Evolutionary conservation across 2,113 vertebrate species (phyloP).

Genomic region (Oceanites oceanicus): DNA sequence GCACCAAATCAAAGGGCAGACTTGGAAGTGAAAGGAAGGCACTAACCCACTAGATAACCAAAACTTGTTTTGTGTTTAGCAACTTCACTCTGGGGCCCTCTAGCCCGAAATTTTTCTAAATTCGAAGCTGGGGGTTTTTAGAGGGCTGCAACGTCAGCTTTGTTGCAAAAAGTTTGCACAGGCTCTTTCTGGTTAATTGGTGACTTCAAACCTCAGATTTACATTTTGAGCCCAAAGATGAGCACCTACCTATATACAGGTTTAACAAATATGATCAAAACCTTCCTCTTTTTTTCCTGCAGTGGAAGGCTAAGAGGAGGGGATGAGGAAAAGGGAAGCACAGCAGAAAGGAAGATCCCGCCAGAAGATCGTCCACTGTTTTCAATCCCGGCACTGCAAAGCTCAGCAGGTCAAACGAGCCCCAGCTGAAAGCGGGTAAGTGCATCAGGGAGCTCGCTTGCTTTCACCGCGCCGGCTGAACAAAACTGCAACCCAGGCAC

Average conservation of each 20-base stretch:
- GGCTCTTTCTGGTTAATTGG: neutral
- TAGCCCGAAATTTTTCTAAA: neutral
- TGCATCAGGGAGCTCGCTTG: rapidly evolving
- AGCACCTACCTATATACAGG: neutral
- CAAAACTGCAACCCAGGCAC: rapidly evolving
- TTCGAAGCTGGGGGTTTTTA: neutral
- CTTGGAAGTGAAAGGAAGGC: neutral
- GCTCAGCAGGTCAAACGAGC: neutral
- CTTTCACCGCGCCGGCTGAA: rapidly evolving
- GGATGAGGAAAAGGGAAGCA: neutral
- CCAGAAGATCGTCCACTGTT: rapidly evolving
- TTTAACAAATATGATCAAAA: neutral
- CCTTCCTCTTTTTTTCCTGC: neutral
- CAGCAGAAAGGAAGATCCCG: neutral
- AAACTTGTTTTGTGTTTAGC: neutral
- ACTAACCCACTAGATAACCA: neutral
- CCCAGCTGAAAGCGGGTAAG: neutral
- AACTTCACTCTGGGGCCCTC: neutral
- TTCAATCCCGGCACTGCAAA: neutral
- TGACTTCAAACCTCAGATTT: neutral
- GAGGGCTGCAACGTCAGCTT: neutral
- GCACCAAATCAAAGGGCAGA: neutral
- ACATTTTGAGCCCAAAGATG: neutral
- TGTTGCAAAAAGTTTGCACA: neutral
- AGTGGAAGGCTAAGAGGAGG: neutral